Percentiles rank a stretch among this genome's conserved stretches.
Conservation (phyloP, 1,140 invertebrate genomes). For the Cydia splendana region DNA sequence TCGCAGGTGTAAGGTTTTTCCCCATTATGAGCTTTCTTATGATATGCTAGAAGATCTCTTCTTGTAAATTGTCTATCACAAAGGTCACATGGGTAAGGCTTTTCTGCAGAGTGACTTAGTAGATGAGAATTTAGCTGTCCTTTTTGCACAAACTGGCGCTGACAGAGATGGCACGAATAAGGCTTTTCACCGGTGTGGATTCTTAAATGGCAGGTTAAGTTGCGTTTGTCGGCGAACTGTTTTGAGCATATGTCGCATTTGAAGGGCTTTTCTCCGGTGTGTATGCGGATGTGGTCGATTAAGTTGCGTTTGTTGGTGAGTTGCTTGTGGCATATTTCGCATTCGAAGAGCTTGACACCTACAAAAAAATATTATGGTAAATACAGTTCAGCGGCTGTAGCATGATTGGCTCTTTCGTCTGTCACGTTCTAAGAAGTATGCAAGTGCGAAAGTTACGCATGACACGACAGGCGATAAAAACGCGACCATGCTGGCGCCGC, state of each 20-base stretch:
- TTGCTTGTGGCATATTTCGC: conserved; percentile 79
- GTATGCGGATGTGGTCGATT: conserved; percentile 81
- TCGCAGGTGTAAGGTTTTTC: conserved; percentile 38
- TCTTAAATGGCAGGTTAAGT: conserved; percentile 73
- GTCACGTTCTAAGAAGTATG: too few relatives aligned
- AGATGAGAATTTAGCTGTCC: conserved; percentile 65
- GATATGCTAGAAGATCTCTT: conserved; percentile 45
- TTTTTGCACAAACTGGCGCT: conserved; percentile 23
- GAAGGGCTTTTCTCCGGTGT: conserved; percentile 83
- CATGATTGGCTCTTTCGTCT: too few relatives aligned
- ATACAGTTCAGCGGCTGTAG: not conserved
- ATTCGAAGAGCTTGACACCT: conserved; percentile 81
- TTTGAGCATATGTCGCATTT: conserved; percentile 81
- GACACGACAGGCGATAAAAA: too few relatives aligned
- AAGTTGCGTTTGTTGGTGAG: conserved; percentile 86
- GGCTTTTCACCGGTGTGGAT: conserved; percentile 79
- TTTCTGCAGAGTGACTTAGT: conserved; percentile 75
- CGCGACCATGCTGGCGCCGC: too few relatives aligned
- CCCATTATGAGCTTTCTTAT: conserved; percentile 40
- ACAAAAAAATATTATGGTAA: conserved; percentile 38
- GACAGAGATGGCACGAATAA: conserved; percentile 76
- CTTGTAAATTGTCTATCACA: conserved; percentile 78
- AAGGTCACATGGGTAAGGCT: conserved; percentile 80
- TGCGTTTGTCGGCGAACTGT: conserved; percentile 68
- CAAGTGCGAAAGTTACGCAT: too few relatives aligned